phyloP scores from a whole-genome alignment of 2,113 vertebrate species.

The Tetrax tetrax region DNA sequence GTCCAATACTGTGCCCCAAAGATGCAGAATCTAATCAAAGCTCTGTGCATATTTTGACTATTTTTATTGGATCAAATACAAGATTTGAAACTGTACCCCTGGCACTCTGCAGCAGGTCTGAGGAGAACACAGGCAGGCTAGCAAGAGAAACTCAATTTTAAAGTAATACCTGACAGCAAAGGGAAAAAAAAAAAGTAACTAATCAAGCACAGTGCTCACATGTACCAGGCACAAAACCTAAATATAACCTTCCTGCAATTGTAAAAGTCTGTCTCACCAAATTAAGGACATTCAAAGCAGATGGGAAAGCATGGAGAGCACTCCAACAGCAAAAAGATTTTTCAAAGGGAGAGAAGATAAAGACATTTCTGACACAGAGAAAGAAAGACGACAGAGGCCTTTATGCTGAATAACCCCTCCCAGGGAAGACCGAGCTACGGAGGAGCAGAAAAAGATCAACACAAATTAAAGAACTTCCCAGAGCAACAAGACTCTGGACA shows the following conservation, averaged over 20 bases:
- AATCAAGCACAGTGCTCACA: neutral
- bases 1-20: neutral
- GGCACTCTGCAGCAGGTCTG: neutral
- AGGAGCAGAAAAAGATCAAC: neutral
- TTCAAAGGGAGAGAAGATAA: constrained; percentile 38
- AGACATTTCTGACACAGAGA: neutral
- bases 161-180: neutral
- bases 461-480: constrained; percentile 9
- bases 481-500: neutral
- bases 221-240: constrained; percentile 35
- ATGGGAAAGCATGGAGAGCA: constrained; percentile 25
- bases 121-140: neutral
- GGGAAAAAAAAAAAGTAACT: neutral
- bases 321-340: constrained; percentile 38
- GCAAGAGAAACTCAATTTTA: neutral
- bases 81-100: neutral
- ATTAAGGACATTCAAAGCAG: constrained; percentile 60
- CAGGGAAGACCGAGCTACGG: neutral
- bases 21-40: neutral
- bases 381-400: neutral
- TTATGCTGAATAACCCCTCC: neutral
- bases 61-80: neutral
- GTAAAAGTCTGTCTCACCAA: constrained; percentile 35
- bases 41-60: neutral
- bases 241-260: constrained; percentile 36